Conservation (phyloP, 2,888 invertebrate genomes). For the Apamea epomidion region DNA sequence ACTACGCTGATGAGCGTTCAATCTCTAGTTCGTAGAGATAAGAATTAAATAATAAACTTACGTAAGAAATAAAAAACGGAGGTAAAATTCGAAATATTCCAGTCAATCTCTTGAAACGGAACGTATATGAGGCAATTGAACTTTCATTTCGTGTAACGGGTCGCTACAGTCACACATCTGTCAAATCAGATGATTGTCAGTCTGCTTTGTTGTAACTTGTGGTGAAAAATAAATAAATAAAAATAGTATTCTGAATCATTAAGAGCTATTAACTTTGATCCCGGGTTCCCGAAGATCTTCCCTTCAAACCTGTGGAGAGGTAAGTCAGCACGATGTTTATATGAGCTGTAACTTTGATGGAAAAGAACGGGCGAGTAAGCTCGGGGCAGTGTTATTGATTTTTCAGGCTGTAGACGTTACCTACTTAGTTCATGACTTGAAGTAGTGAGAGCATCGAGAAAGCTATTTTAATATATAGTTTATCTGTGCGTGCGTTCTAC, state of each 20-base stretch:
- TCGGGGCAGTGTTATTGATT: constrained; percentile 75
- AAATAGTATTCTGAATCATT: constrained; percentile 70
- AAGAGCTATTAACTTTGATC: constrained; percentile 54
- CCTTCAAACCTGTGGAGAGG: constrained; percentile 70
- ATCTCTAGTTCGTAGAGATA: background rate
- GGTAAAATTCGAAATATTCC: background rate
- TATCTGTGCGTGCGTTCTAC: constrained; percentile 14
- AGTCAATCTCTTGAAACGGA: constrained; percentile 12
- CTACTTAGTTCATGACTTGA: constrained; percentile 54
- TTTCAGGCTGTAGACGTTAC: constrained; percentile 70
- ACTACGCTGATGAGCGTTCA: background rate
- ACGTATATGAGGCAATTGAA: constrained; percentile 20
- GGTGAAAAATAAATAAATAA: constrained; percentile 78
- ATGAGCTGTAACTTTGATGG: constrained; percentile 60
- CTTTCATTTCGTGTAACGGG: constrained; percentile 54
- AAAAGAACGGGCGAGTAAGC: constrained; percentile 62
- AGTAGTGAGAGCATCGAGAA: constrained; percentile 38
- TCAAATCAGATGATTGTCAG: constrained; percentile 72
- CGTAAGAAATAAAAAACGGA: background rate
- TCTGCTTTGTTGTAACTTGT: constrained; percentile 72
- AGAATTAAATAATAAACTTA: background rate
- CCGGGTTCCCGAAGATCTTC: constrained; percentile 59
- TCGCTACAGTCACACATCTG: constrained; percentile 60
- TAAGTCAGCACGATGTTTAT: constrained; percentile 68
- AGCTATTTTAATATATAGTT: constrained; percentile 26